Percentiles rank a stretch among this genome's conserved stretches.
Conservation (phyloP, 2,113 vertebrate species). For the Indri indri region DNA sequence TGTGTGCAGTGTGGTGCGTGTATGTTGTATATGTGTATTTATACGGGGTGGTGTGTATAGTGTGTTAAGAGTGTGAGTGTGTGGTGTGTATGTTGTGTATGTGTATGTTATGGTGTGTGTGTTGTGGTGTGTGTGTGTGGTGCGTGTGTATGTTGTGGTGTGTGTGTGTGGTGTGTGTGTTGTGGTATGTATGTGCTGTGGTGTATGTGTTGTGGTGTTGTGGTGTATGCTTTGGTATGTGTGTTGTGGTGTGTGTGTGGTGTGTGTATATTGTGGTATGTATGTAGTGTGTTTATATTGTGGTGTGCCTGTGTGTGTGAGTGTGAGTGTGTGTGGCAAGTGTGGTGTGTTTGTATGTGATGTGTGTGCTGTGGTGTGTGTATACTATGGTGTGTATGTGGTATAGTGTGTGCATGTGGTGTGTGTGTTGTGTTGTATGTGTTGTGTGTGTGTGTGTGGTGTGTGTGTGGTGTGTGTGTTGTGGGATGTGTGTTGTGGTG, state of each 20-base stretch:
- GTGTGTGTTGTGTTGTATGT: not conserved
- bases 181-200: not conserved
- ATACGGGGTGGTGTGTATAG: not conserved
- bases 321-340: too few species aligned
- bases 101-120: not conserved
- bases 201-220: not conserved
- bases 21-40: not conserved
- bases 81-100: not conserved
- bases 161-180: not conserved
- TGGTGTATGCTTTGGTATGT: too few species aligned
- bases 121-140: not conserved
- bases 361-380: too few species aligned
- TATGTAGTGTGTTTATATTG: too few species aligned
- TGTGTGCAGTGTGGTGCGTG: not conserved
- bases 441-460: not conserved
- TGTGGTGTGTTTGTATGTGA: too few species aligned
- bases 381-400: not conserved
- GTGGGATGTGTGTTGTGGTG: not conserved
- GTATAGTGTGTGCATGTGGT: not conserved
- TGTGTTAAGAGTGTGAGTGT: not conserved
- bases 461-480: not conserved
- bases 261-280: not conserved
- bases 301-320: too few species aligned
- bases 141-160: not conserved
- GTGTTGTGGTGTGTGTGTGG: not conserved